Evolutionary conservation across 2,113 vertebrate species (phyloP).

Genomic region (Tenebrosternarchus preto): DNA sequence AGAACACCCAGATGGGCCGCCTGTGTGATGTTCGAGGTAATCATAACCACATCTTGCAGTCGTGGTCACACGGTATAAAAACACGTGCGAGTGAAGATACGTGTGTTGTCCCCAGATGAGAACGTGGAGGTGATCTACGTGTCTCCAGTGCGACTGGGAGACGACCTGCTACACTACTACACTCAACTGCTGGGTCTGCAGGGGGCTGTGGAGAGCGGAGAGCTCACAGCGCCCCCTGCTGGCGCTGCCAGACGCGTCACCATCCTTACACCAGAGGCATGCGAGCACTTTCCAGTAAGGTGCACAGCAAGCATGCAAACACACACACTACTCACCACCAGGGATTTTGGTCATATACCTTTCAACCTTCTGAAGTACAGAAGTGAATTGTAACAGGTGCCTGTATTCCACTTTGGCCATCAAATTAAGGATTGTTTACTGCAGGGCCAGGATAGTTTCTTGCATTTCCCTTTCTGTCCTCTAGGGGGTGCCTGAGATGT

Average conservation of each 20-base stretch:
- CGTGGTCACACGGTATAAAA: neutral
- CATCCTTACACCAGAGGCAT: constrained; percentile 89
- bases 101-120: constrained; percentile 74
- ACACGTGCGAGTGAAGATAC: no score
- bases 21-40: constrained; percentile 84
- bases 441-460: neutral
- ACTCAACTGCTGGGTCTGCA: constrained; percentile 80
- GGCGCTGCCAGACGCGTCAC: constrained; percentile 79
- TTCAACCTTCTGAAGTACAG: neutral
- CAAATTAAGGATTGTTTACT: neutral
- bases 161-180: constrained; percentile 84
- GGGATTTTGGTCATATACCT: neutral
- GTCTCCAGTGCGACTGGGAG: constrained; percentile 77
- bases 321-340: neutral
- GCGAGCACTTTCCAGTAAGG: constrained; percentile 83
- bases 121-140: constrained; percentile 90
- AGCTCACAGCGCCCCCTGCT: constrained; percentile 65
- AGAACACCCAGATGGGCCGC: constrained; percentile 85
- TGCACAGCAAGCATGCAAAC: constrained; percentile 1
- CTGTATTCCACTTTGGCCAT: neutral
- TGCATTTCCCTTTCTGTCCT: constrained; percentile 56
- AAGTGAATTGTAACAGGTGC: neutral
- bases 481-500: constrained; percentile 67
- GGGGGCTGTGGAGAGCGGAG: constrained; percentile 73
- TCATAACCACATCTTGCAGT: neutral